Conservation (phyloP, 1,140 invertebrate species). For the Camponotus vicinus region DNA sequence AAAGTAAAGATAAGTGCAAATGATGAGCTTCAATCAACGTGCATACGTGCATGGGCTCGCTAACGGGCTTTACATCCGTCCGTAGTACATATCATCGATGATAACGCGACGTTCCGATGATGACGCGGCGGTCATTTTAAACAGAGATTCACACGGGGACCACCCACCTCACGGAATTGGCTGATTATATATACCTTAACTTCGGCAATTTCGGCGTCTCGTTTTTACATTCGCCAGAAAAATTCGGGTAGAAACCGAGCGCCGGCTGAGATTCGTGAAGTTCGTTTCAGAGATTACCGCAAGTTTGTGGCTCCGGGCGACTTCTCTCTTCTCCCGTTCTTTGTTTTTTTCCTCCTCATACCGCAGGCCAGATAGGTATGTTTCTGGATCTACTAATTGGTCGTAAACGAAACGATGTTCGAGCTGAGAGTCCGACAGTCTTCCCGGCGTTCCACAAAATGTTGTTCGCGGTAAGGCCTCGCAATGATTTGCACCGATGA, state of each 20-base stretch:
- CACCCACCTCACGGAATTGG: conserved; percentile 82
- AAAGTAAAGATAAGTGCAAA: neutral
- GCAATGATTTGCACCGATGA: conserved; percentile 13
- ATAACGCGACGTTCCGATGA: conserved; percentile 76
- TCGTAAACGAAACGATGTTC: conserved; percentile 78
- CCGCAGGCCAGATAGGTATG: conserved; percentile 67
- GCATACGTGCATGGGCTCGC: conserved; percentile 7
- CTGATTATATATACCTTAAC: conserved; percentile 75
- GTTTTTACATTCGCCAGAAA: conserved; percentile 54
- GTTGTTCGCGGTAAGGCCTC: conserved; percentile 18
- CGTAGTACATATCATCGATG: conserved; percentile 34
- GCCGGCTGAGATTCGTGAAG: conserved; percentile 61
- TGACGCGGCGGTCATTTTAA: conserved; percentile 83
- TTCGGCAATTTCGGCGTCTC: conserved; percentile 62
- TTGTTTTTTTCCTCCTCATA: neutral
- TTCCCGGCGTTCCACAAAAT: conserved; percentile 39
- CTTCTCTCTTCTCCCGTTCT: neutral
- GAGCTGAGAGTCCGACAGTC: neutral
- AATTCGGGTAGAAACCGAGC: conserved; percentile 38
- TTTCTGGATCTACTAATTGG: conserved; percentile 78
- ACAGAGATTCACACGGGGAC: conserved; percentile 78
- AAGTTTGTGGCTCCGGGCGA: conserved; percentile 25
- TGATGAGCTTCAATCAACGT: neutral
- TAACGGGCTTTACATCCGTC: conserved; percentile 54
- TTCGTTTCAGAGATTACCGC: conserved; percentile 69